Evolutionary conservation across 37 sponge, comb jelly and placozoan species (phyloP).

Genomic region (Haliclona indistincta): DNA sequence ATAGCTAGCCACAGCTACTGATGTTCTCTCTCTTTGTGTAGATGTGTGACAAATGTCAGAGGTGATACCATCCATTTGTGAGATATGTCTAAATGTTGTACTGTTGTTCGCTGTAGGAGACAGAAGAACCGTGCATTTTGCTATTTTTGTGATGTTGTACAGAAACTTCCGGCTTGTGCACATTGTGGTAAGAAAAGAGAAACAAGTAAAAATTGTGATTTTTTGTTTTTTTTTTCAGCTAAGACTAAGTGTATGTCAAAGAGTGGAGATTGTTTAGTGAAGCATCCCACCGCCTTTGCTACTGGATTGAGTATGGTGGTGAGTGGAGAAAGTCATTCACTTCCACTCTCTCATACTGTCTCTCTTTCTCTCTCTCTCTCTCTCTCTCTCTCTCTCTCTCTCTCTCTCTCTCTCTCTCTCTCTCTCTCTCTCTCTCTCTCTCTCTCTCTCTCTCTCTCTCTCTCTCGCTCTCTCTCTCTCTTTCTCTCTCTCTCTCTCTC

Average conservation of each 20-base stretch:
- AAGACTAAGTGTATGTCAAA: conserved; percentile 97
- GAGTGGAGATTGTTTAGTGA: conserved; percentile 95
- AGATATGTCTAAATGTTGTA: not conserved
- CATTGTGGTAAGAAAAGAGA: conserved; percentile 76
- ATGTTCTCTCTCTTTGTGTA: conserved; percentile 5
- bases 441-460: too few relatives aligned
- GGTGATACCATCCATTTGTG: conserved; percentile 30
- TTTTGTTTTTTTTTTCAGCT: conserved; percentile 24
- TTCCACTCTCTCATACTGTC: too few relatives aligned
- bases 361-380: too few relatives aligned
- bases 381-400: too few relatives aligned
- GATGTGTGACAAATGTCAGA: conserved; percentile 94
- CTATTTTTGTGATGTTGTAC: conserved; percentile 88
- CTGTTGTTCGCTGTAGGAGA: conserved; percentile 23
- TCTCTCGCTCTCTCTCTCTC: too few relatives aligned
- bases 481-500: too few relatives aligned
- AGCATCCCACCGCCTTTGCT: conserved; percentile 77
- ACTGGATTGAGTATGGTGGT: conserved; percentile 93
- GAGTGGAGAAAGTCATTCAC: too few relatives aligned
- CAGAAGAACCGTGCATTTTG: conserved; percentile 99
- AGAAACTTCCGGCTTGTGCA: conserved; percentile 89
- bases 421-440: too few relatives aligned
- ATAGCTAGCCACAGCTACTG: not conserved
- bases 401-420: too few relatives aligned
- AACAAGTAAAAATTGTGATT: not conserved